Evolutionary conservation across 1,140 invertebrate species (phyloP).

Genomic region (Drosophila grimshawi): DNA sequence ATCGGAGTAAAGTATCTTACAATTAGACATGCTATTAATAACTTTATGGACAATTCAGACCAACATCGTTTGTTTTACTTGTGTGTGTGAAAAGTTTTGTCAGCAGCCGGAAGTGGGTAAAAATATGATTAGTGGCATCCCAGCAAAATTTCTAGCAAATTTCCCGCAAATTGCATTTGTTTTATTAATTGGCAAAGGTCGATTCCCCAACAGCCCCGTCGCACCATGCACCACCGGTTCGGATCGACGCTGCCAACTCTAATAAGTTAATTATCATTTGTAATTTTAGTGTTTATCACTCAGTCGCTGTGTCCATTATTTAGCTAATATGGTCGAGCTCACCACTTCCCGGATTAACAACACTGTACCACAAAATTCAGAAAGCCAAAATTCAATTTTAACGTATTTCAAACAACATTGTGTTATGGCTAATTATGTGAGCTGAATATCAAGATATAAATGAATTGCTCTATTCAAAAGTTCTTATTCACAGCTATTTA

Average conservation of each 20-base stretch:
- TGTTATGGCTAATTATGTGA: too few relatives aligned
- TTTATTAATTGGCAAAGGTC: slow-evolving; percentile 47
- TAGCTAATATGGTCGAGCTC: background rate
- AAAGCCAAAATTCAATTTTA: background rate
- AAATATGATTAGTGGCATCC: slow-evolving; percentile 32
- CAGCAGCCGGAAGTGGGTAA: slow-evolving; percentile 55
- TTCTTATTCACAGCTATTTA: too few relatives aligned
- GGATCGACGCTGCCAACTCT: slow-evolving; percentile 12
- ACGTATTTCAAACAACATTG: too few relatives aligned
- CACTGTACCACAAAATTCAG: background rate
- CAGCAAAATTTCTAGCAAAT: slow-evolving; percentile 52
- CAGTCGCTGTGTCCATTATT: slow-evolving; percentile 6
- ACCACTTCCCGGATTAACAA: background rate
- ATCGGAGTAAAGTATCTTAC: background rate
- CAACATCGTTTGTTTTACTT: slow-evolving; percentile 21
- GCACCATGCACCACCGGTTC: background rate
- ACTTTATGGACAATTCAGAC: slow-evolving; percentile 59
- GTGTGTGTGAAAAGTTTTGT: slow-evolving; percentile 74
- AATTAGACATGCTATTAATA: slow-evolving; percentile 72
- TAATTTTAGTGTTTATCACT: slow-evolving; percentile 22
- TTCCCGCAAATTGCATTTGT: slow-evolving; percentile 47
- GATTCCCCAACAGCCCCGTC: slow-evolving; percentile 16
- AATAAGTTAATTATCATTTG: slow-evolving; percentile 48
- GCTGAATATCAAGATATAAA: too few relatives aligned
- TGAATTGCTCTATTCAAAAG: too few relatives aligned